These are phyloP conservation scores for Silurus glanis DNA, from an alignment of 2,113 vertebrate genomes.

Conservation along the genomic window DNA sequence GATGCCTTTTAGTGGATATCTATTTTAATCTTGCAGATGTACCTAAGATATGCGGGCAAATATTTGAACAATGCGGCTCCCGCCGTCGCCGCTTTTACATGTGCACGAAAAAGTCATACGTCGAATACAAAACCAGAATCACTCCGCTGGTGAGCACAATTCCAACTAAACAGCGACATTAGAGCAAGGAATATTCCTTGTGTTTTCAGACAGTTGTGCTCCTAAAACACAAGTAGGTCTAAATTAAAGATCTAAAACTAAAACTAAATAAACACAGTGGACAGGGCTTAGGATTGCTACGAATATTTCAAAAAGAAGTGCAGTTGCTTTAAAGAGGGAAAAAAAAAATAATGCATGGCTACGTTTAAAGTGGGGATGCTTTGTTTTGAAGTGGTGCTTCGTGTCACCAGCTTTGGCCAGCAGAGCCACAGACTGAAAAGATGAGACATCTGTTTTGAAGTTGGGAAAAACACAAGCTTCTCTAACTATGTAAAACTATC, in stretches of 20 bases:
- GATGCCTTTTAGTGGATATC: background rate
- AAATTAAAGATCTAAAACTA: background rate
- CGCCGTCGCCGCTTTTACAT: background rate
- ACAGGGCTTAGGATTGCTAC: background rate
- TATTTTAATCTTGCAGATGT: background rate
- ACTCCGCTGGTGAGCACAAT: background rate
- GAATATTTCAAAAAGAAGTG: too few relatives aligned
- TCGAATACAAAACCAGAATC: background rate
- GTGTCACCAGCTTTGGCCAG: too few relatives aligned
- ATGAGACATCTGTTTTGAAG: too few relatives aligned
- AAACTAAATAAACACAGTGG: background rate
- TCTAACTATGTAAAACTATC: background rate
- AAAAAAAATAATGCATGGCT: too few relatives aligned
- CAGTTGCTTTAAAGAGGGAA: too few relatives aligned
- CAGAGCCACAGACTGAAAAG: background rate
- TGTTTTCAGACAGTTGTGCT: background rate
- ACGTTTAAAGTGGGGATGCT: too few relatives aligned
- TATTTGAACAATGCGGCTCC: background rate
- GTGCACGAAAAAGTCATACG: background rate
- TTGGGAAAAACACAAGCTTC: too few relatives aligned
- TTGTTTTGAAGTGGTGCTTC: too few relatives aligned
- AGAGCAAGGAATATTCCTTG: background rate
- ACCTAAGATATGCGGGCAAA: background rate
- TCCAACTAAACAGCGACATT: background rate
- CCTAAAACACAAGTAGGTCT: background rate